Base-by-base conservation (phyloP, 2,113 vertebrate genomes). In the Pardalotus punctatus region DNA sequence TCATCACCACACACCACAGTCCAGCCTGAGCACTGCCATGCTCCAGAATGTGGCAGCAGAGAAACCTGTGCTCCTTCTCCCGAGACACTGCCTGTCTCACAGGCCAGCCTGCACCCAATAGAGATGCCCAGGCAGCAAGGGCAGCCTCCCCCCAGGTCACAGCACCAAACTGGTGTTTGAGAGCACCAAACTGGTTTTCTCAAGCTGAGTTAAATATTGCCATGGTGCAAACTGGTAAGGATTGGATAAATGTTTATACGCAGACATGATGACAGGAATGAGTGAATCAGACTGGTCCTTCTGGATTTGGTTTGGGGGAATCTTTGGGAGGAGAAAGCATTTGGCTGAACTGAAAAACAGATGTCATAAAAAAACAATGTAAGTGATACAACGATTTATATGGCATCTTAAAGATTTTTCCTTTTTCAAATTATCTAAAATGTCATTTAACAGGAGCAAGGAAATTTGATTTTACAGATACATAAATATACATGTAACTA, bases 401-500 rank as follows among this genome's bases (percentile, higher is more conserved):
- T 6, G 15, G 15, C 36, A 65, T 61, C 87, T 87, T 25, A 89
- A 80, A 85, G 33, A 27, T 35, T 47, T 67, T 12, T 23, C 33
- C 18, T 33, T 38, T 36, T 47, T 90, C 73, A 88, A 91, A 66
- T 79, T 67, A 67, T 70, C 14, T 61, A 76, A 96, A 79, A 90
- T 61, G 29, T 60, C 24, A 62, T 54, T 69, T 88, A 93, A 69
- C n/a, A 21, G 9, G 11, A 47, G 35, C 35, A 77, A 82, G 36
- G 27, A 82, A 90, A 80, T 88, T 64, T 91, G 42, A 82, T 91
- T 95, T 97, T 80, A 79, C 50, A 66, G 42, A 77, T 56, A 62
- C 25, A 67, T 81, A 93, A 93, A 81, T 56, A 70, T 65, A 57
- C 60, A 42, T 45, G 51, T 70, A 62, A 53, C 31, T 71, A 71